Evolutionary conservation across 2,888 invertebrate genomes (phyloP).

Genomic region (Trimorus sp.): DNA sequence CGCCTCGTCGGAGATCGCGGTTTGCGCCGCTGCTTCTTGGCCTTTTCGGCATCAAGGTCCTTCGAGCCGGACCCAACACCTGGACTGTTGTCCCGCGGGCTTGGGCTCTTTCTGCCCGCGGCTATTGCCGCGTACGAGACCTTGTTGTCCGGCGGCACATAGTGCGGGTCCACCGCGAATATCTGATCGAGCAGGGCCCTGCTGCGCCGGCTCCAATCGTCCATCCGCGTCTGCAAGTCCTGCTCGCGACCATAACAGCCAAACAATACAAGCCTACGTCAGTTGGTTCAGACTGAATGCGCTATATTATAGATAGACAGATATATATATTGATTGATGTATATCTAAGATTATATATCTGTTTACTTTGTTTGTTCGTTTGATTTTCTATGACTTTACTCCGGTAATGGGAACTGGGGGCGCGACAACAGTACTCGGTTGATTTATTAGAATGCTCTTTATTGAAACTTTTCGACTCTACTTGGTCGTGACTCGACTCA

Average conservation of each 20-base stretch:
- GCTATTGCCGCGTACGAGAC: conserved; percentile 87
- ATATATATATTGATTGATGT: too few relatives aligned
- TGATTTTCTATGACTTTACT: too few relatives aligned
- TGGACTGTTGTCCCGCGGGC: conserved; percentile 78
- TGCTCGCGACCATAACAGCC: conserved; percentile 83
- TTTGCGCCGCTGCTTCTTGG: conserved; percentile 39
- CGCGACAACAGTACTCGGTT: conserved; percentile 33
- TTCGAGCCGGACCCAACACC: conserved; percentile 51
- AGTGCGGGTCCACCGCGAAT: conserved; percentile 90
- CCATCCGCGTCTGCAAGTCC: conserved; percentile 86
- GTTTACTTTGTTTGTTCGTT: too few relatives aligned
- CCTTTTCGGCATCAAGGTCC: conserved; percentile 25
- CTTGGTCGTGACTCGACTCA: conserved; percentile 32
- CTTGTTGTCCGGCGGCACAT: conserved; percentile 82
- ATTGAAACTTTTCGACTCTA: conserved; percentile 40
- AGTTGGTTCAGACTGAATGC: conserved; percentile 67
- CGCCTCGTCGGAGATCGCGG: conserved; percentile 37
- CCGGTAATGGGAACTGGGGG: neutral
- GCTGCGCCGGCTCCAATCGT: conserved; percentile 87
- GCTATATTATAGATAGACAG: conserved; percentile 31
- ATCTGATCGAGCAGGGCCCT: conserved; percentile 88
- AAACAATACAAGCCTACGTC: conserved; percentile 78
- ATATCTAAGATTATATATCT: too few relatives aligned
- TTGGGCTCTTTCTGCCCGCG: conserved; percentile 84
- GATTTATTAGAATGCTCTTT: conserved; percentile 59